These are phyloP conservation scores for Formica selysi DNA, from an alignment of 1,140 invertebrate genomes.

Conservation along the genomic window DNA sequence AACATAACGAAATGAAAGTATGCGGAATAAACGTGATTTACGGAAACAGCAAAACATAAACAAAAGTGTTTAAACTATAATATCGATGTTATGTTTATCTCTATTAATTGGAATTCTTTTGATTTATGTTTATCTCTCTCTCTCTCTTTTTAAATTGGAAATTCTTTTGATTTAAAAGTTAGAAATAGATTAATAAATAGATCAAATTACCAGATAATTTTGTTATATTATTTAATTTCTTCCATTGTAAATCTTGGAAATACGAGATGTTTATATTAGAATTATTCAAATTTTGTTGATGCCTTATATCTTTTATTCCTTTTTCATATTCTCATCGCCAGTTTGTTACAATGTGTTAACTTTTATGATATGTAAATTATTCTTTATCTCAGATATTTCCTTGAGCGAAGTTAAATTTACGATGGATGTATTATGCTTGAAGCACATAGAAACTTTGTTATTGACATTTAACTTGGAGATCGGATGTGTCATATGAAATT, in stretches of 20 bases:
- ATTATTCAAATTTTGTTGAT: slow-evolving; percentile 1
- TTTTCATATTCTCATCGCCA: background rate
- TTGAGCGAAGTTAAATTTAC: background rate
- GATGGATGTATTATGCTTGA: background rate
- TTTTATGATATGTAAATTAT: background rate
- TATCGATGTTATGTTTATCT: background rate
- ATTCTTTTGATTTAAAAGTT: slow-evolving; percentile 6
- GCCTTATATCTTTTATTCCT: background rate
- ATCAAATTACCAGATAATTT: background rate
- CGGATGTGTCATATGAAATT: slow-evolving; percentile 10
- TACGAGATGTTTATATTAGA: background rate
- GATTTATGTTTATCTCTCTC: background rate
- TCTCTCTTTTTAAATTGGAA: background rate
- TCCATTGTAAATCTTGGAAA: background rate
- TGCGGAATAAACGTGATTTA: background rate
- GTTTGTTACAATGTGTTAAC: background rate
- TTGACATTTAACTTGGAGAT: slow-evolving; percentile 7
- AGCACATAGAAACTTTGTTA: background rate
- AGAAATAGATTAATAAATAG: background rate
- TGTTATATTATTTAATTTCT: background rate
- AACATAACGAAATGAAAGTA: slow-evolving; percentile 11
- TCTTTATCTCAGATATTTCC: background rate
- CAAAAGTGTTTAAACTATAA: slow-evolving; percentile 1
- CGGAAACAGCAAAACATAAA: background rate
- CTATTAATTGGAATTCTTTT: background rate